Conservation (phyloP, 2,797 vertebrate genomes). For the Mus caroli region DNA sequence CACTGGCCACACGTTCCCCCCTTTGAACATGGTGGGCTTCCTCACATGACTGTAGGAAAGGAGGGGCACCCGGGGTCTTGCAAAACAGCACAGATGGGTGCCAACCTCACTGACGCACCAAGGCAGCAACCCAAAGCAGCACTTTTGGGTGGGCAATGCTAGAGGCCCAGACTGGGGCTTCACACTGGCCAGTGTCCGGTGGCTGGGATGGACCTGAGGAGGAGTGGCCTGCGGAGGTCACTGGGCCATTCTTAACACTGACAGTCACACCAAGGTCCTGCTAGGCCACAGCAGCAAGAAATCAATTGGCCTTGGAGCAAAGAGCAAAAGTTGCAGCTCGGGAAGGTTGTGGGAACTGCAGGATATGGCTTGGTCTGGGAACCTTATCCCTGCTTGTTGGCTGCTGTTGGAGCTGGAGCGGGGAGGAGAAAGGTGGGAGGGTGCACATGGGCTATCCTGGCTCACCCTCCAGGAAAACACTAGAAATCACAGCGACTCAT, state of each 20-base stretch:
- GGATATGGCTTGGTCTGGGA: accelerated
- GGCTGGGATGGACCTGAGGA: not conserved
- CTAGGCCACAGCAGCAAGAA: not conserved
- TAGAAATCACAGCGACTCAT: not conserved
- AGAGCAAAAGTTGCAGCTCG: constrained; percentile 19
- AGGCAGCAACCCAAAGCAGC: not conserved
- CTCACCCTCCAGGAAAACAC: too few species aligned
- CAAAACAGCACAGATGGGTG: not conserved
- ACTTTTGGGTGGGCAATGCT: accelerated
- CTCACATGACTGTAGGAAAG: not conserved
- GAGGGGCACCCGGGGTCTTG: not conserved
- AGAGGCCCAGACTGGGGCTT: not conserved
- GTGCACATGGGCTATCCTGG: not conserved
- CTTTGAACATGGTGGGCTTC: not conserved
- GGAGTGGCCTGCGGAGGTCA: not conserved
- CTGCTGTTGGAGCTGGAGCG: accelerated
- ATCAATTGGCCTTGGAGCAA: constrained; percentile 66
- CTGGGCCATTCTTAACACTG: not conserved
- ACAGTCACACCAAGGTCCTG: constrained; percentile 10
- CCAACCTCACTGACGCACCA: accelerated
- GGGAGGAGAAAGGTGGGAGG: not conserved
- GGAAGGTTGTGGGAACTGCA: constrained; percentile 10
- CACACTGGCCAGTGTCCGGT: not conserved
- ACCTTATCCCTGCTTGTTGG: not conserved
- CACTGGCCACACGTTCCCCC: accelerated